Conservation (phyloP, 1,140 invertebrate species). For the Sarcophaga peregrina region DNA sequence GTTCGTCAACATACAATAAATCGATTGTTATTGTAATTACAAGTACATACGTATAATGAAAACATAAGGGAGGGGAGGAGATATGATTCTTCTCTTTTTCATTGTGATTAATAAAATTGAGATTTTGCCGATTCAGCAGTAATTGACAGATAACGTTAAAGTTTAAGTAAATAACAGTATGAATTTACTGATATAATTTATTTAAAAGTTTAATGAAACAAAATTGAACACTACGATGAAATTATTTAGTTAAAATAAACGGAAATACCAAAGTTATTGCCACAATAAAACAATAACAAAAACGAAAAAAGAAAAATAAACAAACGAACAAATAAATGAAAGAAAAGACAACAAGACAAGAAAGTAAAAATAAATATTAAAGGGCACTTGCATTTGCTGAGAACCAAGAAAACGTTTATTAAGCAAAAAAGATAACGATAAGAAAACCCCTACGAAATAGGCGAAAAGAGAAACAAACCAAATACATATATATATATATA, state of each 20-base stretch:
- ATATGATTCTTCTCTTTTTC: no score
- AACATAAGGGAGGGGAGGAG: no score
- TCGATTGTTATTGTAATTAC: no score
- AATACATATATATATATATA: neutral
- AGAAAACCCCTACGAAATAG: neutral
- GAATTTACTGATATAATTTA: neutral
- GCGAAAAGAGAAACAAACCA: neutral
- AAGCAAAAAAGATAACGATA: neutral
- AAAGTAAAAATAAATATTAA: slow-evolving; percentile 29
- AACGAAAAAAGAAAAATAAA: neutral
- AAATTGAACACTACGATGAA: slow-evolving; percentile 22
- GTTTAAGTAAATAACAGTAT: neutral
- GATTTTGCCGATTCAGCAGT: neutral
- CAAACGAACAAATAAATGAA: slow-evolving; percentile 32
- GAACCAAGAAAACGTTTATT: neutral
- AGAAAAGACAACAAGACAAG: neutral
- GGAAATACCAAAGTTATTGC: slow-evolving; percentile 30
- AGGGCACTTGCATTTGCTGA: slow-evolving; percentile 22
- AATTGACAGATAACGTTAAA: slow-evolving; percentile 22
- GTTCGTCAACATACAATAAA: no score
- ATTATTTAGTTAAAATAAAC: slow-evolving; percentile 20
- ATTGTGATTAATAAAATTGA: no score
- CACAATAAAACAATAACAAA: neutral
- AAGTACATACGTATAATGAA: no score
- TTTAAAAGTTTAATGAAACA: slow-evolving; percentile 7